These are phyloP conservation scores for Drosophila kokeensis DNA, from an alignment of 2,888 invertebrate genomes.

Conservation along the genomic window DNA sequence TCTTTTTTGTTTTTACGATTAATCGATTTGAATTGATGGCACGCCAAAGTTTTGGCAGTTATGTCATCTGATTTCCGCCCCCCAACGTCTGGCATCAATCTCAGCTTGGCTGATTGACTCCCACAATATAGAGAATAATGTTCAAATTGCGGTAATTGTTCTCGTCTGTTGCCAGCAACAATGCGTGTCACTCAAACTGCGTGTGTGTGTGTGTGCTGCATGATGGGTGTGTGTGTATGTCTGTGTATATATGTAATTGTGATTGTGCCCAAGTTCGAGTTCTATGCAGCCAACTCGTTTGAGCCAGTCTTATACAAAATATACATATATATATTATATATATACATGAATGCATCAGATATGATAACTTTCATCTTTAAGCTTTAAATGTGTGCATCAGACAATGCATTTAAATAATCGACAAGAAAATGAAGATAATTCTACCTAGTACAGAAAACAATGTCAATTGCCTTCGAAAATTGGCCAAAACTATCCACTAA, in stretches of 20 bases:
- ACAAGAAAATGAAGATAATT: background rate
- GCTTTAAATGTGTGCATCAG: background rate
- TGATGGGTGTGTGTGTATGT: background rate
- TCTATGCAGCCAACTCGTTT: slow-evolving; percentile 42
- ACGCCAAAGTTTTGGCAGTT: slow-evolving; percentile 17
- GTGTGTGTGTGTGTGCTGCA: background rate
- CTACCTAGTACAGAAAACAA: background rate
- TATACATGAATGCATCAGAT: background rate
- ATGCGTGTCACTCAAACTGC: slow-evolving; percentile 43
- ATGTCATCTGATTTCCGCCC: slow-evolving; percentile 39
- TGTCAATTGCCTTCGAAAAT: slow-evolving; percentile 6
- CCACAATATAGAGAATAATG: slow-evolving; percentile 53
- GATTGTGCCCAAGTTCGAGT: slow-evolving; percentile 2
- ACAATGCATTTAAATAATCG: background rate
- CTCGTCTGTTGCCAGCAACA: slow-evolving; percentile 47
- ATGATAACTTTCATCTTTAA: background rate
- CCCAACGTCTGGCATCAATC: slow-evolving; percentile 28
- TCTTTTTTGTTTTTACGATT: slow-evolving; percentile 1
- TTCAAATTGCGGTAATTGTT: slow-evolving; percentile 68
- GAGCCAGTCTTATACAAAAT: slow-evolving; percentile 29
- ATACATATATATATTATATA: background rate
- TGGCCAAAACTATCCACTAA: background rate
- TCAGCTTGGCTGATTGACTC: slow-evolving; percentile 58
- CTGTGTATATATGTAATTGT: slow-evolving; percentile 1
- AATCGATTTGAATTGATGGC: background rate